A percentile compares a stretch with the other conserved stretches of the same genome.
These are phyloP conservation scores for Todiramphus chloris DNA, from an alignment of 2,113 vertebrate genomes.

Conservation along the genomic window DNA sequence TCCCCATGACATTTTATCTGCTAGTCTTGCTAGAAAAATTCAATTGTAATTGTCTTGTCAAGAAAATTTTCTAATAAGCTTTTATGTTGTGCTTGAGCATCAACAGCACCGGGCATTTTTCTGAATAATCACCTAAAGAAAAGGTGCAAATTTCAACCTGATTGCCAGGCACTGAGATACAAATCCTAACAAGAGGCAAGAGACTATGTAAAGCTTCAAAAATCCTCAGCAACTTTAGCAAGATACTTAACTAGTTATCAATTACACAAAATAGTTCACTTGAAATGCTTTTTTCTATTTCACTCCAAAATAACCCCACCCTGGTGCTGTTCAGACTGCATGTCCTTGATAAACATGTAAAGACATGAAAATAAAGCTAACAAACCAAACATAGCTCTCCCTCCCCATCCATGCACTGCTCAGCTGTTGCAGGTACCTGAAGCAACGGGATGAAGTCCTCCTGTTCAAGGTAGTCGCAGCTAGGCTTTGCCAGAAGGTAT, in stretches of 20 bases:
- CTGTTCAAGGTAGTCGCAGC: conserved; percentile 88
- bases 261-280: neutral
- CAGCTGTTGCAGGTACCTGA: conserved; percentile 80
- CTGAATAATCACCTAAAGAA: neutral
- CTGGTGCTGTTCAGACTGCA: neutral
- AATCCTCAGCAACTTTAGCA: neutral
- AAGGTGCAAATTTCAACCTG: neutral
- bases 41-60: neutral
- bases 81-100: neutral
- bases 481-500: conserved; percentile 88
- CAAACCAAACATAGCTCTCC: neutral
- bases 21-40: neutral
- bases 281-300: neutral
- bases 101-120: neutral
- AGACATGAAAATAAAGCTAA: neutral
- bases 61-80: neutral
- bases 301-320: neutral
- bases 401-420: neutral
- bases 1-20: neutral
- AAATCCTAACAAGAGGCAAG: neutral
- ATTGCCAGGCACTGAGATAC: neutral
- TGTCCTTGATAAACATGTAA: neutral
- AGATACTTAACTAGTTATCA: neutral
- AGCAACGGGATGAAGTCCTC: conserved; percentile 96
- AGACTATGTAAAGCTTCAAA: neutral